A percentile compares a stretch with the other conserved stretches of the same genome.
phyloP scores from a whole-genome alignment of 1,140 invertebrate genomes.

The Oryctes rhinoceros region DNA sequence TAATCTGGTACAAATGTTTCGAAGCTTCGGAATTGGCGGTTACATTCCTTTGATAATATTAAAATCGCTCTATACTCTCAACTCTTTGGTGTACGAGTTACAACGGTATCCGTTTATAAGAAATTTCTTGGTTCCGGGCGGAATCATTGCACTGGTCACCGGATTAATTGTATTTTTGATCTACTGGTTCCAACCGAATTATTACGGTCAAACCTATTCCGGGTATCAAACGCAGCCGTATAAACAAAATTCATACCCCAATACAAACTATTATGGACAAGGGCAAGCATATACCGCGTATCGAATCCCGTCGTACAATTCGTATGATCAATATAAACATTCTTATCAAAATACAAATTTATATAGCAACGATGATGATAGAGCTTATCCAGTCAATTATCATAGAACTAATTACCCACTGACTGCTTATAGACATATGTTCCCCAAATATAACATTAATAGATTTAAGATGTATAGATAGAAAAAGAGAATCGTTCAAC shows the following conservation, averaged over 20 bases:
- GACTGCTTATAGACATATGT: no score
- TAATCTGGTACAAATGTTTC: slow-evolving; percentile 45
- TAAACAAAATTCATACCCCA: no score
- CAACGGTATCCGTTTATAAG: slow-evolving; percentile 54
- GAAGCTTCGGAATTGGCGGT: slow-evolving; percentile 47
- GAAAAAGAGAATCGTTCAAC: no score
- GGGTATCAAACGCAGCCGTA: background rate
- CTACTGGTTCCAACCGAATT: slow-evolving; percentile 53
- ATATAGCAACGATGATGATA: background rate
- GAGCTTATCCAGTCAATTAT: background rate
- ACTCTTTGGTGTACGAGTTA: slow-evolving; percentile 50
- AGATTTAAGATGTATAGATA: background rate
- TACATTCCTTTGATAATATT: slow-evolving; percentile 52
- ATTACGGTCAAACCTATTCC: background rate
- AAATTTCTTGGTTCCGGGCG: slow-evolving; percentile 53
- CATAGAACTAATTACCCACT: background rate
- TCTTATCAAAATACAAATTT: background rate
- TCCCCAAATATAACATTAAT: background rate
- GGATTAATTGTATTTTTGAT: slow-evolving; percentile 55
- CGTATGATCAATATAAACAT: background rate
- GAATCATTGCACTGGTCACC: slow-evolving; percentile 48
- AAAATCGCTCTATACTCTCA: slow-evolving; percentile 50
- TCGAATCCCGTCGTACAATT: background rate
- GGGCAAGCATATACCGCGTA: no score
- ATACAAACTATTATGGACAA: no score